Evolutionary conservation across 2,888 invertebrate species (phyloP).

Genomic region (Hirtodrosophila histrioides): DNA sequence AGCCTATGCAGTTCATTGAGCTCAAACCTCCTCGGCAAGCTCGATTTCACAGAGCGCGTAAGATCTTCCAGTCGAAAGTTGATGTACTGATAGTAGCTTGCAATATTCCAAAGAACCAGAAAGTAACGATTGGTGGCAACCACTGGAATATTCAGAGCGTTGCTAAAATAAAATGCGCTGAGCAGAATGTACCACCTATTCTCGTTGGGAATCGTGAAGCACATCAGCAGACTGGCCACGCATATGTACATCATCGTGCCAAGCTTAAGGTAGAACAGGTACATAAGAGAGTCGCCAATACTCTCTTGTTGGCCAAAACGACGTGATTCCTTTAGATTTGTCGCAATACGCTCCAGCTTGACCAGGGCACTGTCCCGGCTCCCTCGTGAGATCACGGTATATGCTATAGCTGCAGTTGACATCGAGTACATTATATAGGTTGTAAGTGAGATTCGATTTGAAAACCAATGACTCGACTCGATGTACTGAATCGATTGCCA

Average conservation of each 20-base stretch:
- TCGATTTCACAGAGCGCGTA: neutral
- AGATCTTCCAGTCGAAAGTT: constrained; percentile 25
- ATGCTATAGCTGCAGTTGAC: constrained; percentile 28
- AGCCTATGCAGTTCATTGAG: constrained; percentile 23
- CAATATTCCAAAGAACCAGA: constrained; percentile 34
- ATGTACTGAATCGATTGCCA: neutral
- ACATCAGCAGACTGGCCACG: neutral
- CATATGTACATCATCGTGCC: constrained; percentile 3
- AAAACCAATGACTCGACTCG: neutral
- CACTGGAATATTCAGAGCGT: constrained; percentile 19
- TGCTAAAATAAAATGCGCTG: constrained; percentile 4
- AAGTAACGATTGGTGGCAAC: constrained; percentile 33
- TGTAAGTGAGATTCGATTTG: constrained; percentile 21
- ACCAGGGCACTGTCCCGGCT: constrained; percentile 43
- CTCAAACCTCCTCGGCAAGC: neutral
- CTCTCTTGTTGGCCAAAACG: neutral
- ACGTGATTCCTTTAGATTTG: neutral
- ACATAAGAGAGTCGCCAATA: neutral
- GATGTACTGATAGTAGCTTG: constrained; percentile 27
- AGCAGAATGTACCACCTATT: neutral
- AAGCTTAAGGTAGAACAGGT: constrained; percentile 19
- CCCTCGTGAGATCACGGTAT: constrained; percentile 42
- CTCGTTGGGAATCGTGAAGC: constrained; percentile 1
- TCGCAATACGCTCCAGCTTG: constrained; percentile 33
- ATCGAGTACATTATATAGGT: constrained; percentile 23